These are phyloP conservation scores for Theocolax elegans DNA, from an alignment of 1,140 invertebrate genomes.

Conservation along the genomic window DNA sequence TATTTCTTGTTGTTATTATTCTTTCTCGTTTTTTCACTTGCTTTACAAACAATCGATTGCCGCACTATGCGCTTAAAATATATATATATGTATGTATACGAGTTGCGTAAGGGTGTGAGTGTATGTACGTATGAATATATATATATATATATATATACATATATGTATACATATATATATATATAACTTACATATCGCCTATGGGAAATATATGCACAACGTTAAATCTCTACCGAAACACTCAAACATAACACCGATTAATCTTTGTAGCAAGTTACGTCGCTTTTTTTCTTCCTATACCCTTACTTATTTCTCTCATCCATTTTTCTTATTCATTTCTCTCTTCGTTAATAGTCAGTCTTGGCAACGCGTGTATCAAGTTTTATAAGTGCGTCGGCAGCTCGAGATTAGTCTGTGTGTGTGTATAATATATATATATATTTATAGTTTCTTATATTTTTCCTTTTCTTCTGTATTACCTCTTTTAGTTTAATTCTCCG, in stretches of 20 bases:
- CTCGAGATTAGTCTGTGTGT: slow-evolving; percentile 42
- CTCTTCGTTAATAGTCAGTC: slow-evolving; percentile 60
- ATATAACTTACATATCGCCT: slow-evolving; percentile 14
- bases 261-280: slow-evolving; percentile 24
- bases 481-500: neutral
- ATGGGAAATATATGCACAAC: slow-evolving; percentile 49
- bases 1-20: no score
- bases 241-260: slow-evolving; percentile 67
- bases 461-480: slow-evolving; percentile 33
- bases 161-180: slow-evolving; percentile 38
- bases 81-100: no score
- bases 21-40: no score
- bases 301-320: slow-evolving; percentile 34
- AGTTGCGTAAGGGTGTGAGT: no score
- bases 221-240: slow-evolving; percentile 65
- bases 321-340: slow-evolving; percentile 34
- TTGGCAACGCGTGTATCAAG: slow-evolving; percentile 54
- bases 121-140: no score
- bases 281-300: neutral
- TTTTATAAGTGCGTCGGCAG: slow-evolving; percentile 52
- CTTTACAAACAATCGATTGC: slow-evolving; percentile 27
- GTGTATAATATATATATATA: no score
- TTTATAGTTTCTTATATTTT: no score
- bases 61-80: no score
- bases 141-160: no score